Conservation (phyloP, 2,113 vertebrate genomes). For the Chloropsis hardwickii region DNA sequence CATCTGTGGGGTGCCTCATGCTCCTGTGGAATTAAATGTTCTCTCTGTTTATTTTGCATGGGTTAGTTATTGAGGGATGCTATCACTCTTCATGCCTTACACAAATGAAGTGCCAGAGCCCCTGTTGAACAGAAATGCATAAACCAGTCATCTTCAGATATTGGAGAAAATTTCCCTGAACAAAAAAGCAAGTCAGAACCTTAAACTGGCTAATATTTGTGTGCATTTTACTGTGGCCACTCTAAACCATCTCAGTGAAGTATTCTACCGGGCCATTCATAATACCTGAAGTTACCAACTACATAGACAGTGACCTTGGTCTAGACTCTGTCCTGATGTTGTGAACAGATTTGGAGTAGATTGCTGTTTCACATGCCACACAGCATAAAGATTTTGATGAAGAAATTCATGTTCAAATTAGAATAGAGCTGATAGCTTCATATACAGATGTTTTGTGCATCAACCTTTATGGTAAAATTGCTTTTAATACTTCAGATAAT, state of each 20-base stretch:
- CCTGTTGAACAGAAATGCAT: background rate
- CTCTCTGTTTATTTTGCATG: background rate
- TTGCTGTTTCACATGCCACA: background rate
- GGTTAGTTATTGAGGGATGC: background rate
- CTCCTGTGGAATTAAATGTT: background rate
- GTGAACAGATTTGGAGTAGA: background rate
- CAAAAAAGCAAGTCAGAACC: background rate
- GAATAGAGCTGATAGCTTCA: background rate
- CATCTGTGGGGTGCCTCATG: background rate
- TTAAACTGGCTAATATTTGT: background rate
- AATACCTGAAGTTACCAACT: background rate
- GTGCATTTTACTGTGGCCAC: background rate
- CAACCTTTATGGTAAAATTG: background rate
- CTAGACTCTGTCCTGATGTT: background rate
- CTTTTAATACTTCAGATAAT: background rate
- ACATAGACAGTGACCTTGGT: background rate
- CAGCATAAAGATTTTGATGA: background rate
- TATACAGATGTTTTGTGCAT: background rate
- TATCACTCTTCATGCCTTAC: background rate
- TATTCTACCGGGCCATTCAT: background rate
- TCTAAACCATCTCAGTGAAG: background rate
- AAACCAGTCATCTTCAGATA: background rate
- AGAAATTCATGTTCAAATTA: background rate
- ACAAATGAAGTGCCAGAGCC: background rate
- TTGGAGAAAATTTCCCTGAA: background rate